These are phyloP conservation scores for Sycophila texana DNA, from an alignment of 2,888 invertebrate species.

Conservation along the genomic window DNA sequence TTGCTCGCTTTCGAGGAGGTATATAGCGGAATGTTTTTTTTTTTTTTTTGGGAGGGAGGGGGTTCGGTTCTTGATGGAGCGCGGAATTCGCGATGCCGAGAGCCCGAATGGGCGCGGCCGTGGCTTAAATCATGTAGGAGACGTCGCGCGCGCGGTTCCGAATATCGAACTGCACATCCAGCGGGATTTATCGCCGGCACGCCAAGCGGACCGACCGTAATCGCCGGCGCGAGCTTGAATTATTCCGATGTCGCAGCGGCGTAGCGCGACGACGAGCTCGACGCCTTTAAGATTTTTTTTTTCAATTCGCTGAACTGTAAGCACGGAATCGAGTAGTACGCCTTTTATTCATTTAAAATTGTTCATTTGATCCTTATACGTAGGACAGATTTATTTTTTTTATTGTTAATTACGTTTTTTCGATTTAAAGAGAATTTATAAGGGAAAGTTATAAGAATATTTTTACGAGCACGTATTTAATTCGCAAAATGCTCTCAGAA, in stretches of 20 bases:
- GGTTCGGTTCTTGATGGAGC: too few species aligned
- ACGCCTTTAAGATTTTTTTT: not conserved
- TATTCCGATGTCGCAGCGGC: constrained; percentile 58
- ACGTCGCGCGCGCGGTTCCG: constrained; percentile 35
- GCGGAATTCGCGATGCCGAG: constrained; percentile 22
- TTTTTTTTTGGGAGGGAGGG: not conserved
- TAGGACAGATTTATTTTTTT: too few species aligned
- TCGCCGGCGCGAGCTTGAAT: constrained; percentile 61
- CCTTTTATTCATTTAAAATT: too few species aligned
- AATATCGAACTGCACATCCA: not conserved
- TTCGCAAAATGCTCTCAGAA: too few species aligned
- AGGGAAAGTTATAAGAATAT: too few species aligned
- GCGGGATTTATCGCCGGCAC: constrained; percentile 65
- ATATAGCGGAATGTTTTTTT: constrained; percentile 18
- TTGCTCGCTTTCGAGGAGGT: too few species aligned
- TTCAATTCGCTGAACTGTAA: too few species aligned
- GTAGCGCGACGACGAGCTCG: constrained; percentile 46
- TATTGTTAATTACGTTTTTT: too few species aligned
- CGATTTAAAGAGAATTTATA: too few species aligned
- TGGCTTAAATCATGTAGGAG: constrained; percentile 65
- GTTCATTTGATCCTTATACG: too few species aligned
- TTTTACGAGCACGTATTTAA: too few species aligned
- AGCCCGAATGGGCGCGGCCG: constrained; percentile 23
- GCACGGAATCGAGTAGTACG: too few species aligned
- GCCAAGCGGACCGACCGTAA: constrained; percentile 56